These are phyloP conservation scores for Theristicus caerulescens DNA, from an alignment of 2,113 vertebrate genomes.

Conservation along the genomic window DNA sequence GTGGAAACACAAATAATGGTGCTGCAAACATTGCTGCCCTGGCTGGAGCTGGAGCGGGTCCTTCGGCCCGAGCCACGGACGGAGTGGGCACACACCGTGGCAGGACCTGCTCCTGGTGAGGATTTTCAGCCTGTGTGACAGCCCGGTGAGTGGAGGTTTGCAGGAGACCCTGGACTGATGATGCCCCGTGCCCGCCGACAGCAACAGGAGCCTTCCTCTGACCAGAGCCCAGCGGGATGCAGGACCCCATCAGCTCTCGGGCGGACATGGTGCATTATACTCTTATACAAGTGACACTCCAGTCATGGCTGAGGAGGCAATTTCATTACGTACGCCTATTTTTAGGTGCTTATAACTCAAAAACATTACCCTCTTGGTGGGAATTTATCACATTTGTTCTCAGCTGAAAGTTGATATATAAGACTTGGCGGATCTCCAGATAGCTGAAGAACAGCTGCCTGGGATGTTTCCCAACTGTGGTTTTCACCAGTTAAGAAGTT, in stretches of 20 bases:
- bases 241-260: not conserved
- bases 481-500: constrained; percentile 34
- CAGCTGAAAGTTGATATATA: not conserved
- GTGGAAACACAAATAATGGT: not conserved
- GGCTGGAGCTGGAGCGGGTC: not conserved
- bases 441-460: constrained; percentile 43
- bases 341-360: constrained; percentile 41
- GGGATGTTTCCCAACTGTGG: constrained; percentile 18
- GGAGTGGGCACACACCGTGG: not conserved
- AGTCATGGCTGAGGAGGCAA: not conserved
- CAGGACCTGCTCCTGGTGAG: not conserved
- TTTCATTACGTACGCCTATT: not conserved
- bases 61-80: not conserved
- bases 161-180: not conserved
- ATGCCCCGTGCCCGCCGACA: accelerated
- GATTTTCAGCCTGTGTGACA: not conserved
- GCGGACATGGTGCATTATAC: accelerated
- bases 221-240: not conserved
- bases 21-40: not conserved
- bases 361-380: not conserved
- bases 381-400: constrained; percentile 52
- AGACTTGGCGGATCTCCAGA: not conserved
- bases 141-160: not conserved
- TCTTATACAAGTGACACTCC: not conserved
- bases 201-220: not conserved